phyloP scores from a whole-genome alignment of 1,140 invertebrate species.

The Leptinotarsa undecemlineata region DNA sequence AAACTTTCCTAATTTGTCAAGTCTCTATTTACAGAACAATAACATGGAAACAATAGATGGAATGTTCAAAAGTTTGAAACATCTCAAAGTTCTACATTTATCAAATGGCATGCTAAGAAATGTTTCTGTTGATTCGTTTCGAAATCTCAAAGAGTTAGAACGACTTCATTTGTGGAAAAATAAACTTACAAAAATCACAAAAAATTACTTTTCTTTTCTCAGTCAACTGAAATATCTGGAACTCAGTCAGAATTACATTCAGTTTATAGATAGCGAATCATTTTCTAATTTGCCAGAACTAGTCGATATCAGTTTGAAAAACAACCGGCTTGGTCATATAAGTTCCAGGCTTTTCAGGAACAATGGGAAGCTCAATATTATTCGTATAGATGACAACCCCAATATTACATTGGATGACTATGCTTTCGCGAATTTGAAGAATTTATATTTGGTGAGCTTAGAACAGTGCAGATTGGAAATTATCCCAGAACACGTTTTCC shows the following conservation, averaged over 20 bases:
- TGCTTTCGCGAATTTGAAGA: neutral
- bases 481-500: neutral
- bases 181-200: conserved; percentile 23
- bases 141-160: conserved; percentile 28
- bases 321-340: conserved; percentile 15
- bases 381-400: neutral
- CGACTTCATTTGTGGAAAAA: conserved; percentile 32
- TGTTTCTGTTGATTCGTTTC: conserved; percentile 12
- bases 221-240: conserved; percentile 30
- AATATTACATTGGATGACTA: conserved; percentile 1
- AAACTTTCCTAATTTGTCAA: neutral
- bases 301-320: conserved; percentile 18
- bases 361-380: neutral
- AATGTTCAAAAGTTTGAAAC: neutral
- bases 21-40: neutral
- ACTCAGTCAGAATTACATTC: conserved; percentile 17
- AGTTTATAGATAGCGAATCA: neutral
- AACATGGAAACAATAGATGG: neutral
- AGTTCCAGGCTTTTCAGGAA: neutral
- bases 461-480: neutral
- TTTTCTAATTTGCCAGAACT: conserved; percentile 24
- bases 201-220: conserved; percentile 28
- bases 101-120: neutral
- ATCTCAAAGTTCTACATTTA: neutral
- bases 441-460: neutral